Base-by-base conservation (phyloP, 2,888 invertebrate genomes). In the Acanthosepion lycidas region DNA sequence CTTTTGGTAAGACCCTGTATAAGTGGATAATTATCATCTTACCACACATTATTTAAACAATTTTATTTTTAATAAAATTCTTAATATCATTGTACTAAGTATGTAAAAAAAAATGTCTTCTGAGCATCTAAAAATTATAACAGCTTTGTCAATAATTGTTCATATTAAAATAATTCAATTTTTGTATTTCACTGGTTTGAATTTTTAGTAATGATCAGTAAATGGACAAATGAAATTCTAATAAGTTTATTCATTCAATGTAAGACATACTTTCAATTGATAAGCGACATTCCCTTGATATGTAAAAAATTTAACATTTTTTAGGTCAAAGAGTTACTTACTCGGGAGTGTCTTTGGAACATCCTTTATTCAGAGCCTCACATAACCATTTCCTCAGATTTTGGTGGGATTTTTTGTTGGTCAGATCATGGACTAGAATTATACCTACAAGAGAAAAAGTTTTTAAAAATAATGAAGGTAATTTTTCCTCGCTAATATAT, bases 371-470 rank as follows among this genome's bases (percentile, higher is more conserved):
- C 94, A 99, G 97, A 95, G 99, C 98, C 98, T 99, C 99, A 92
- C 98, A 98, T 2, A 99, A 97, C 99, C 99, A 99, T 97, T 99
- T 98, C 95, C 98, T 98, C 95, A 99, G 98, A 98, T 99, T 99
- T 95, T 98, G 98, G 97, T 99, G 99, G 94, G 99, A 99, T 97
- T 99, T 99, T 95, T 99, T 98, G 97, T 99, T 99, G 12, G 99
- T 99, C 96, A 99, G 98, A 98, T 99, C 99, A 97, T 99, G 99
- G 4, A 99, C 99, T 95, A 99, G 98, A 96, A 99, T 99, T 78
- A 99, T 98, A 95, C 98, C 98, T 98, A 97, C 91, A 98, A 95
- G 59, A 94, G 92, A 97, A 94, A 95, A 95, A 95, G 94, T 95
- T 91, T 23, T 23, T 42, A 15, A 23, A 9, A 42, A 42, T 28